Evolutionary conservation across 1,140 invertebrate genomes (phyloP), one percentile per base, ranked within the genome.

Genomic region (Calephelis nemesis): DNA sequence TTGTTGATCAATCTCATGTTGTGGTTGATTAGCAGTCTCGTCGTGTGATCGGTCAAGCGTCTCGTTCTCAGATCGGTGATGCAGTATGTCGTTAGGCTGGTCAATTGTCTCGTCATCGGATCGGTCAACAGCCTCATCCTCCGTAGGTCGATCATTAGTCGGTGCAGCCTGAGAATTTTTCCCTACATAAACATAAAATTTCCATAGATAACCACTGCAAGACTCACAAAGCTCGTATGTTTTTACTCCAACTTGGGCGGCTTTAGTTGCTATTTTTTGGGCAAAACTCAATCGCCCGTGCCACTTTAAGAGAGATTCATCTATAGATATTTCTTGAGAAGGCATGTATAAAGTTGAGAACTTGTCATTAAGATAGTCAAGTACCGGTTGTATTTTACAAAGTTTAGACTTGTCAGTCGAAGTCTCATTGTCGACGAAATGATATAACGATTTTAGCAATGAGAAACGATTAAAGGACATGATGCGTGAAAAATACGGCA

Each of bases 361-460:
- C 63, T 76, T 76, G 11, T 71, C 7, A 39, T 74, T 74, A 11
- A 77, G 69, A 45, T 77, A 69, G 69, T 77, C 73, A 39, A 67
- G 48, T 9, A 77, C 13, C 0, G 67, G 68, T 49, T 49, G 68
- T 13, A 74, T 77, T 72, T 73, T 72, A 42, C 11, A 71, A 19
- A 19, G 15, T 19, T 19, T 19, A 19, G 15, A 40, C 65, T 47
- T 72, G 13, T 63, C 70, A n/a, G 50, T 48, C 5, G 49, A 1
- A 42, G 47, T 63, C 11, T 49, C 45, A 11, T 42, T 63, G 62
- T 68, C 49, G 7, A 52, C 49, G 47, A 68, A 68, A 11, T 68
- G 60, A 0, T 52, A 2, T 1, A 63, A 7, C 6, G 30, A 42
- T n/a, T 68, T 68, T 10, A 68, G 19, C 4, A 63, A n/a, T 48